Base-by-base conservation (phyloP, 2,113 vertebrate species). In the Axis porcinus region DNA sequence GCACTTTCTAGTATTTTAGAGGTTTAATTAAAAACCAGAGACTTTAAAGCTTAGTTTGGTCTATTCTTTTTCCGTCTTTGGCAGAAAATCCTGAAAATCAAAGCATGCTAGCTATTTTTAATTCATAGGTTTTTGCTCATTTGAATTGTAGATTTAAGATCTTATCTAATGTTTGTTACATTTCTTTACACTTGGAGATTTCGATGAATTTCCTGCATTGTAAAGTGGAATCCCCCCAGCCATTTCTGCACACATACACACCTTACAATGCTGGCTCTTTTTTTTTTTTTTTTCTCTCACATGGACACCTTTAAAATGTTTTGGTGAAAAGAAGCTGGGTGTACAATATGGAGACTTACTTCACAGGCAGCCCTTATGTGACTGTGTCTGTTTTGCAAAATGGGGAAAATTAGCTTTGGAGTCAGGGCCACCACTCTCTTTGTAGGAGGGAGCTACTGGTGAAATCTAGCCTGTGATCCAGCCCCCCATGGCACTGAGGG, bases 41-140 rank as follows among this genome's bases (percentile, higher is more conserved):
- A 74, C 21, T 64, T 93, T 92, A 52, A 64, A 94, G 84, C 27
- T 95, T 27, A 47, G 25, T 85, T 78, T 92, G 43, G 25, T 86
- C 78, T 88, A 3, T 50, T 86, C 50, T 92, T 78, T 86, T 86
- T 89, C 23, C 13, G 57, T 70, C 36, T 81, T 92, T 92, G 43
- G 82, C 57, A 96, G 84, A 47, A 64, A 89, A 82, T 96, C 13
- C 64, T 97, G 58, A 87, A 95, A 87, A 93, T 89, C 83, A 97
- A 95, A 97, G 19, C 11, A 74, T 62, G 70, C 40, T 78, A 45
- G 13, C 57, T 96, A 54, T 86, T 95, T 97, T 96, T 95, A 93
- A 94, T 96, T 92, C 36, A 96, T 96, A 96, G 62, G 43, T 87
- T 96, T 93, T 74, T 36, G 30, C 64, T 81, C 76, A 87, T 97